Evolutionary conservation across 1,140 invertebrate genomes (phyloP).

Genomic region (Acromyrmex heyeri): DNA sequence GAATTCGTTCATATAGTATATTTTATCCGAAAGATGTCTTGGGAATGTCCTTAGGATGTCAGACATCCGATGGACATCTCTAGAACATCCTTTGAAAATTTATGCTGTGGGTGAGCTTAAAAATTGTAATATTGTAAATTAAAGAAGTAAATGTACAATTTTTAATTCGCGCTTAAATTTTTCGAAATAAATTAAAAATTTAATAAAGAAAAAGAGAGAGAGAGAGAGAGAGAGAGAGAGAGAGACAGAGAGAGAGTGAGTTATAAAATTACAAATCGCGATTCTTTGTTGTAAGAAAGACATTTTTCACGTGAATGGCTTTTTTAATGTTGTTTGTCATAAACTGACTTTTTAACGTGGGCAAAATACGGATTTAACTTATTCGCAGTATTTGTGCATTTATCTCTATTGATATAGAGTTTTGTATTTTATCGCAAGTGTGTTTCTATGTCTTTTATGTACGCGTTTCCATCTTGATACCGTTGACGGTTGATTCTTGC

Average conservation of each 20-base stretch:
- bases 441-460: neutral
- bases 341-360: constrained; percentile 23
- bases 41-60: too few species aligned
- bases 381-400: constrained; percentile 41
- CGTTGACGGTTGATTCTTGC: constrained; percentile 17
- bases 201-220: neutral
- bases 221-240: neutral
- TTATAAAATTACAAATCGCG: neutral
- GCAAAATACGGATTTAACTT: constrained; percentile 36
- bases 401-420: constrained; percentile 32
- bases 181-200: neutral
- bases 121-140: neutral
- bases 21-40: too few species aligned
- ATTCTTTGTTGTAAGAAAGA: neutral
- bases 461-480: neutral
- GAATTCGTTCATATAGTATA: neutral
- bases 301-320: neutral
- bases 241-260: neutral
- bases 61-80: too few species aligned
- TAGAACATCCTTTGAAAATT: too few species aligned
- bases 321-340: neutral
- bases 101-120: neutral
- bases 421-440: constrained; percentile 28
- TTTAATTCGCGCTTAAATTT: neutral
- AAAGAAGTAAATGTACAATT: constrained; percentile 25